phyloP scores from a whole-genome alignment of 2,888 invertebrate genomes.

The Drosophila percnosoma region DNA sequence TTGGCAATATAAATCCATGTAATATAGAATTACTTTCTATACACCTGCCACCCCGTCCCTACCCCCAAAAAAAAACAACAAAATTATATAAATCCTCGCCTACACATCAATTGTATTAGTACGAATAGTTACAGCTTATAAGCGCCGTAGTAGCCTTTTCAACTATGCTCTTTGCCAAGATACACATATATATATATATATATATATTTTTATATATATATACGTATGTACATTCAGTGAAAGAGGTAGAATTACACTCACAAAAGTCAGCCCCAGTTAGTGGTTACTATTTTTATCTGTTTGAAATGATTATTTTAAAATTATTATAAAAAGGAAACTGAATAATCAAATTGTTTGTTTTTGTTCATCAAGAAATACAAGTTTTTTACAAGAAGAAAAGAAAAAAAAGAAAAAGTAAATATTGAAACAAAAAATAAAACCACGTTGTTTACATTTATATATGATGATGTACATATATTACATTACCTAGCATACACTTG shows the following conservation, averaged over 20 bases:
- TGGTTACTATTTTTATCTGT: slow-evolving; percentile 68
- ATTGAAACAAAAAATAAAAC: slow-evolving; percentile 63
- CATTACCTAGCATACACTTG: slow-evolving; percentile 8
- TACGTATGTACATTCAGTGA: slow-evolving; percentile 13
- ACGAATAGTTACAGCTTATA: slow-evolving; percentile 40
- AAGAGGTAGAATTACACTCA: slow-evolving; percentile 6
- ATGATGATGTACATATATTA: slow-evolving; percentile 20
- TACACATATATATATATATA: background rate
- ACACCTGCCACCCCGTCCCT: background rate
- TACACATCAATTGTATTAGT: slow-evolving; percentile 21
- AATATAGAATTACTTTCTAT: slow-evolving; percentile 25
- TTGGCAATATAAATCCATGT: slow-evolving; percentile 32
- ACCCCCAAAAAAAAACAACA: background rate
- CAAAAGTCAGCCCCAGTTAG: slow-evolving; percentile 48
- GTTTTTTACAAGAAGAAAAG: slow-evolving; percentile 74
- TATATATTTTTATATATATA: background rate
- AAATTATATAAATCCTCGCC: background rate
- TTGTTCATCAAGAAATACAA: slow-evolving; percentile 76
- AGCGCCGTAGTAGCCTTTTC: slow-evolving; percentile 44
- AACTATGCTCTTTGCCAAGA: slow-evolving; percentile 22
- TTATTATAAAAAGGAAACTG: slow-evolving; percentile 63
- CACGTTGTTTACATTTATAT: slow-evolving; percentile 72
- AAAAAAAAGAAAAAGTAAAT: slow-evolving; percentile 58
- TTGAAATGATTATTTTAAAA: slow-evolving; percentile 73
- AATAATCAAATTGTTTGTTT: slow-evolving; percentile 78